These are phyloP conservation scores for Enteromius mattozi DNA, from an alignment of 2,797 vertebrate genomes.

Conservation along the genomic window DNA sequence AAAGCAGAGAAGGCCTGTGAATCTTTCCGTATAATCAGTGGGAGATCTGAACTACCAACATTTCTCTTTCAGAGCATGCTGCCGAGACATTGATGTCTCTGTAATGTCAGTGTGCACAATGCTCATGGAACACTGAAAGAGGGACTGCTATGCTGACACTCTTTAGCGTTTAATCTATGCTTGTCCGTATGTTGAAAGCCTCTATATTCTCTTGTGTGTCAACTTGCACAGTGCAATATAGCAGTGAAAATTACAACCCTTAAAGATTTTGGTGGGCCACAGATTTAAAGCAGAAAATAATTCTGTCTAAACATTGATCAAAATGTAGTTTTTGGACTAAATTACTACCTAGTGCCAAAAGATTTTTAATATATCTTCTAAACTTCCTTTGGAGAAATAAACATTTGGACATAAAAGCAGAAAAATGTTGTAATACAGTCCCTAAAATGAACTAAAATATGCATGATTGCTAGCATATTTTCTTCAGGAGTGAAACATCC, in stretches of 20 bases:
- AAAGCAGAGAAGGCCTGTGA: slow-evolving; percentile 13
- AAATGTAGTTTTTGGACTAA: neutral
- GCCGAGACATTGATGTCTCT: slow-evolving; percentile 8
- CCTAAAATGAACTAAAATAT: neutral
- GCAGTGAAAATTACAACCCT: neutral
- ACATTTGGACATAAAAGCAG: neutral
- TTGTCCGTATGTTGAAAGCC: neutral
- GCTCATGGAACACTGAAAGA: slow-evolving; percentile 30
- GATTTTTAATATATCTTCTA: neutral
- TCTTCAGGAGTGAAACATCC: neutral
- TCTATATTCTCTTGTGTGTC: neutral
- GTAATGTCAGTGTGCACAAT: slow-evolving; percentile 1
- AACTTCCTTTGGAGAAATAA: neutral
- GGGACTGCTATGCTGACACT: neutral
- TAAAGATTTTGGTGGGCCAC: neutral
- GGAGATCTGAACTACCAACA: slow-evolving; percentile 16
- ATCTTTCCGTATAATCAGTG: slow-evolving; percentile 42
- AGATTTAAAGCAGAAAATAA: neutral
- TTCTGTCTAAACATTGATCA: neutral
- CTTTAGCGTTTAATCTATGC: slow-evolving; percentile 15
- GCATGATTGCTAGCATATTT: neutral
- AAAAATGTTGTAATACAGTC: neutral
- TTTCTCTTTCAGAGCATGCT: slow-evolving; percentile 37
- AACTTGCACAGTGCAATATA: neutral
- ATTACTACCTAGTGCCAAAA: neutral